Conservation (phyloP, 2,113 vertebrate species). For the Sylvia atricapilla region DNA sequence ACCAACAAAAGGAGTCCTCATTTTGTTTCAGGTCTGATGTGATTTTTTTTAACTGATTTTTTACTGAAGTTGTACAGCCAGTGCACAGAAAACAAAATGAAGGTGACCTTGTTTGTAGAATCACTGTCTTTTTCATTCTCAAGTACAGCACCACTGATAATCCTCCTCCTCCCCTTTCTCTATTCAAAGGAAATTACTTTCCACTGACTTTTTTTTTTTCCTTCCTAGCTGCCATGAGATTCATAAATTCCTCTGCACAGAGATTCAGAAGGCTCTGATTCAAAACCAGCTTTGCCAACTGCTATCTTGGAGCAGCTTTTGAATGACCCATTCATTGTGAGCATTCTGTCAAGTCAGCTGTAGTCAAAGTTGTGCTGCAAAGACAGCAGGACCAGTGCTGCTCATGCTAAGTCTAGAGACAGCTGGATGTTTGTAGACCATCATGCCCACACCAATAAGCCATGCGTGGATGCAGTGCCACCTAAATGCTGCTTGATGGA, state of each 20-base stretch:
- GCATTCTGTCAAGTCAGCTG: background rate
- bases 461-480: accelerated
- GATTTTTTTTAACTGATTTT: background rate
- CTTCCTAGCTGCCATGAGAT: background rate
- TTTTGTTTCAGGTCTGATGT: background rate
- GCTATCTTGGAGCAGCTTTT: background rate
- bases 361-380: background rate
- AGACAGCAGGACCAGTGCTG: background rate
- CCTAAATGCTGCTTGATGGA: background rate
- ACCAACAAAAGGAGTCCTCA: background rate
- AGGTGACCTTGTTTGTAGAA: background rate
- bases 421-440: background rate
- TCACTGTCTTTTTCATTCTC: background rate
- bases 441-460: background rate
- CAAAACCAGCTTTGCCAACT: background rate
- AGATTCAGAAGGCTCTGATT: background rate
- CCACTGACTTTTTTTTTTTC: background rate
- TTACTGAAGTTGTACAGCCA: background rate
- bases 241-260: background rate
- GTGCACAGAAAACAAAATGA: background rate
- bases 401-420: background rate
- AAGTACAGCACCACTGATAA: background rate
- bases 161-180: background rate
- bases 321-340: background rate
- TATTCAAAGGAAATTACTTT: background rate